phyloP scores from a whole-genome alignment of 1,140 invertebrate genomes.

The Matsumurasca onukii region DNA sequence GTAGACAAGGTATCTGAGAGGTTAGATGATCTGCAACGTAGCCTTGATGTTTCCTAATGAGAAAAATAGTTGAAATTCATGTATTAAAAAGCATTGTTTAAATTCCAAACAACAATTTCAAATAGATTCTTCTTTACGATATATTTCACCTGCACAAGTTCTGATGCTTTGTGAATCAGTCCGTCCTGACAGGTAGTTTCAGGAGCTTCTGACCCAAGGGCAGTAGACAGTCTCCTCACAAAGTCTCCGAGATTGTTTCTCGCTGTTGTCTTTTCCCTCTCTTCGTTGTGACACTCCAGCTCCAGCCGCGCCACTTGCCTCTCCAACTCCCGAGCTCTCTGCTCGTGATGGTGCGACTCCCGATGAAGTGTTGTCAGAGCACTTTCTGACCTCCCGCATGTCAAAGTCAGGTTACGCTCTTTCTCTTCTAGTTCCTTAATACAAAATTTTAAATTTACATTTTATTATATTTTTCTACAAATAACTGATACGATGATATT shows the following conservation, averaged over 20 bases:
- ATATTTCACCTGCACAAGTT: conserved; percentile 59
- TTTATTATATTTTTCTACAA: no score
- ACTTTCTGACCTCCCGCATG: conserved; percentile 64
- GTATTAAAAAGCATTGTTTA: background rate
- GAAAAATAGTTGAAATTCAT: background rate
- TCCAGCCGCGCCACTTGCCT: conserved; percentile 70
- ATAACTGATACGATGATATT: no score
- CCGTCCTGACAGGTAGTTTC: conserved; percentile 56
- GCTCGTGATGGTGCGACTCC: conserved; percentile 71
- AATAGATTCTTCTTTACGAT: background rate
- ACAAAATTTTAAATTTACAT: background rate
- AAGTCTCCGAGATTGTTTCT: conserved; percentile 62
- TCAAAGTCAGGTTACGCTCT: conserved; percentile 63
- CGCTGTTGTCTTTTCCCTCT: conserved; percentile 64
- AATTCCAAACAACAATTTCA: no score
- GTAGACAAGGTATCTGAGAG: conserved; percentile 61
- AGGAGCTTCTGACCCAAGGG: conserved; percentile 59
- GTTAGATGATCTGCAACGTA: conserved; percentile 54
- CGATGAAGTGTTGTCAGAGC: conserved; percentile 69
- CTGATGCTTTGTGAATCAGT: conserved; percentile 67
- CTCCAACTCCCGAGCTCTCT: conserved; percentile 71
- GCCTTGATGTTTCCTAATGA: conserved; percentile 52
- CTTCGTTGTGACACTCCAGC: conserved; percentile 64
- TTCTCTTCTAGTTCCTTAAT: conserved; percentile 69
- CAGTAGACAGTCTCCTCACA: conserved; percentile 62